Conservation (phyloP, 2,888 invertebrate genomes). For the Ethmia dodecea region DNA sequence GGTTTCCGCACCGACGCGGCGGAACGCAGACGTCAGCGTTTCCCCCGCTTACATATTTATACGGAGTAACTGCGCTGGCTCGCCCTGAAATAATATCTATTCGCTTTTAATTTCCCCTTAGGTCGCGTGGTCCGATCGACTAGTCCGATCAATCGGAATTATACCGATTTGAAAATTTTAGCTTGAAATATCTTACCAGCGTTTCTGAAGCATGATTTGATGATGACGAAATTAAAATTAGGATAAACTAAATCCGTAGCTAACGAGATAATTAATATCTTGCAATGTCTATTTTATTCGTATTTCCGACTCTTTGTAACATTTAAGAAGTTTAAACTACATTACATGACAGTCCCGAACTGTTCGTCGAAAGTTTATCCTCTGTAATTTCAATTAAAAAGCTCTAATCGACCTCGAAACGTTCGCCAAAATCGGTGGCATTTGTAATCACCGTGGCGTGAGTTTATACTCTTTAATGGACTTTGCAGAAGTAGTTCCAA, state of each 20-base stretch:
- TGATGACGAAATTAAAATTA: too few species aligned
- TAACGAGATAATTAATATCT: too few species aligned
- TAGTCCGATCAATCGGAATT: too few species aligned
- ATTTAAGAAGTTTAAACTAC: too few species aligned
- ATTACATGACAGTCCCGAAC: too few species aligned
- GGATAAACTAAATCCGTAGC: too few species aligned
- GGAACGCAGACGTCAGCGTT: conserved; percentile 69
- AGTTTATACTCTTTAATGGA: conserved; percentile 75
- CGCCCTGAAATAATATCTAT: conserved; percentile 33
- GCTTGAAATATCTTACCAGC: too few species aligned
- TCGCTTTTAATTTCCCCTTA: conserved; percentile 30
- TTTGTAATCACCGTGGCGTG: conserved; percentile 68
- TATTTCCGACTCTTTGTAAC: too few species aligned
- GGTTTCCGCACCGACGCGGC: conserved; percentile 69
- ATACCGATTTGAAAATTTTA: too few species aligned
- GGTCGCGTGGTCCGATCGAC: too few species aligned
- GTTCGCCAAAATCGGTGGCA: conserved; percentile 65
- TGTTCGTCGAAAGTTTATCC: conserved; percentile 36
- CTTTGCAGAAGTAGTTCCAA: conserved; percentile 73
- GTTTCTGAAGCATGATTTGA: too few species aligned
- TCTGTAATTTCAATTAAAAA: conserved; percentile 64
- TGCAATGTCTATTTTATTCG: too few species aligned
- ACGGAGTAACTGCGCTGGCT: conserved; percentile 35
- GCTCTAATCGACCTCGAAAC: conserved; percentile 61
- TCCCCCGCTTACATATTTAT: conserved; percentile 71